phyloP scores from a whole-genome alignment of 2,797 vertebrate species.

The Trichosurus vulpecula region DNA sequence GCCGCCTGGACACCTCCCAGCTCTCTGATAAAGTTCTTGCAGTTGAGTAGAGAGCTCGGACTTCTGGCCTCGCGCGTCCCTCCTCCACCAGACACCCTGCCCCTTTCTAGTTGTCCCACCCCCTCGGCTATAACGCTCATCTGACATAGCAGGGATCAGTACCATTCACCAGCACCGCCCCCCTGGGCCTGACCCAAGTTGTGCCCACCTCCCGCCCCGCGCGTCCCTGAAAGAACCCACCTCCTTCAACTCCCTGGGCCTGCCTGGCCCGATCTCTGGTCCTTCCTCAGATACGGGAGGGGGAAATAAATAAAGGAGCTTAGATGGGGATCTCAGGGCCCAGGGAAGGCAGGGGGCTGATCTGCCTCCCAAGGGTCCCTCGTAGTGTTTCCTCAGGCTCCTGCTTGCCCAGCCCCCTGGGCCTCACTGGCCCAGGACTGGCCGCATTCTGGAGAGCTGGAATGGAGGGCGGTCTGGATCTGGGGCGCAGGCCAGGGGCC shows the following conservation, averaged over 20 bases:
- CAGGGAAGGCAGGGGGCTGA: background rate
- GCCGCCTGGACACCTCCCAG: constrained; percentile 28
- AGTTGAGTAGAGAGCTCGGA: constrained; percentile 80
- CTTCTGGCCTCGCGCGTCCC: background rate
- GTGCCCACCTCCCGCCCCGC: background rate
- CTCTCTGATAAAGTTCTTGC: constrained; percentile 85
- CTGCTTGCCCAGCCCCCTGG: background rate
- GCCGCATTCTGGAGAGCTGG: background rate
- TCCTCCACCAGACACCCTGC: background rate
- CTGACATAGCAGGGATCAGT: background rate
- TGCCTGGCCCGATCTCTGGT: background rate
- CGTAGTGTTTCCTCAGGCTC: background rate
- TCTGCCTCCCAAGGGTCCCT: background rate
- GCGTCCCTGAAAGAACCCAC: background rate
- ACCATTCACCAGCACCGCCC: background rate
- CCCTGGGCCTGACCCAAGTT: background rate
- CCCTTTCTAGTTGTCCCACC: rapidly evolving
- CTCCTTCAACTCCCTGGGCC: background rate
- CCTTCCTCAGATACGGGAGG: background rate
- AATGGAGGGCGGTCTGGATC: background rate
- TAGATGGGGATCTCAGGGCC: background rate
- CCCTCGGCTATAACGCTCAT: background rate
- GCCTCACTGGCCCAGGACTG: background rate
- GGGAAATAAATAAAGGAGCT: constrained; percentile 47
- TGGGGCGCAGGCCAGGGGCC: constrained; percentile 28